A percentile compares a stretch with the other conserved stretches of the same genome.
phyloP scores from a whole-genome alignment of 2,113 vertebrate species.

The Cathartes aura region DNA sequence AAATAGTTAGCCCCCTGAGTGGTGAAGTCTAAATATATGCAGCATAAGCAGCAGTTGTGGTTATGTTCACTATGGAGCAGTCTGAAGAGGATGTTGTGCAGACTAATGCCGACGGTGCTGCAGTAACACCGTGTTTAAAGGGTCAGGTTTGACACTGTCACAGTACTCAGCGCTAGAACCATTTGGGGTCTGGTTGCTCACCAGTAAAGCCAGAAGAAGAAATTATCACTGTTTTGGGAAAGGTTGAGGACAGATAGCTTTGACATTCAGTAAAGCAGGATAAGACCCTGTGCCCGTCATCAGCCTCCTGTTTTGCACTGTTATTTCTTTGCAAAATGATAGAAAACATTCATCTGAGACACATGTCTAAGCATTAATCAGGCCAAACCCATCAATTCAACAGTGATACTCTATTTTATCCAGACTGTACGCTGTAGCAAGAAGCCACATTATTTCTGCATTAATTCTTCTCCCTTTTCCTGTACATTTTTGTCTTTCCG shows the following conservation, averaged over 20 bases:
- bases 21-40: background rate
- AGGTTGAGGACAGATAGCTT: background rate
- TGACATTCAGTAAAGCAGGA: background rate
- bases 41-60: background rate
- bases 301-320: background rate
- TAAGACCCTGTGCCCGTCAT: background rate
- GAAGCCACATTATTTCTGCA: background rate
- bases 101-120: background rate
- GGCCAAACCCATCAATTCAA: background rate
- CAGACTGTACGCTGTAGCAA: background rate
- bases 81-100: background rate
- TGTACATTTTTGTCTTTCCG: background rate
- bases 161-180: background rate
- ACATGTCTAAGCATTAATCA: background rate
- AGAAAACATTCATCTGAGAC: background rate
- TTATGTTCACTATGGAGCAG: background rate
- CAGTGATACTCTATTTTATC: background rate
- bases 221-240: background rate
- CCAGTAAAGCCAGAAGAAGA: background rate
- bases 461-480: conserved; percentile 1
- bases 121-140: background rate
- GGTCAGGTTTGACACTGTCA: background rate
- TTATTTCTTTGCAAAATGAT: background rate
- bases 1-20: background rate
- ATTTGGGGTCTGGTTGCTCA: background rate